Evolutionary conservation across 2,113 vertebrate species (phyloP).

Genomic region (Heliornis fulica): DNA sequence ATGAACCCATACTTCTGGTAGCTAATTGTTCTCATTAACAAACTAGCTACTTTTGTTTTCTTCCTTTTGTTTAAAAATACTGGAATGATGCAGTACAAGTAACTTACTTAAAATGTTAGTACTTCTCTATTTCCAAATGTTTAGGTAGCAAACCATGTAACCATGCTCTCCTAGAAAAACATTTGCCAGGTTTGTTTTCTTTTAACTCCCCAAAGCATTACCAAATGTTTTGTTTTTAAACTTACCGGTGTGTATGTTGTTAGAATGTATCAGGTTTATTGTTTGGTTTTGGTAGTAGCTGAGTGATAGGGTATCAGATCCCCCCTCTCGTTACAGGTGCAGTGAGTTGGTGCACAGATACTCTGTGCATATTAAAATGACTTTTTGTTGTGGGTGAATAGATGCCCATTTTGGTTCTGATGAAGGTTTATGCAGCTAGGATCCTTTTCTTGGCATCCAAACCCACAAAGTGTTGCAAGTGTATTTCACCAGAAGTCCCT

Average conservation of each 20-base stretch:
- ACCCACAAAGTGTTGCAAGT: neutral
- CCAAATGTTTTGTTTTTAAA: neutral
- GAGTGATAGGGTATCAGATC: neutral
- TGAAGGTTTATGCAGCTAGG: neutral
- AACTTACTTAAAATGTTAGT: neutral
- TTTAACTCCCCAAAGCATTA: neutral
- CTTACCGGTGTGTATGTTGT: neutral
- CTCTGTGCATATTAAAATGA: neutral
- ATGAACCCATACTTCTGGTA: neutral
- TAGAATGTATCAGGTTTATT: neutral
- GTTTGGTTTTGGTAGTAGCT: neutral
- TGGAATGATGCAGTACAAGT: neutral
- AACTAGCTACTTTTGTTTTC: neutral
- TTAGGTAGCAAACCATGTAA: neutral
- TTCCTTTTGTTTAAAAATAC: neutral
- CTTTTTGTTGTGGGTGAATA: neutral
- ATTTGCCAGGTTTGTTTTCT: neutral
- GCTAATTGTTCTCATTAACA: neutral
- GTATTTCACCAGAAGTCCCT: neutral
- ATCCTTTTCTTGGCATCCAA: neutral
- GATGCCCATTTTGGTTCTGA: neutral
- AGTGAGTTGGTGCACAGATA: neutral
- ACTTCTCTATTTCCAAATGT: neutral
- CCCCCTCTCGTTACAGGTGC: neutral
- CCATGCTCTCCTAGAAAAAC: neutral